These are phyloP conservation scores for Mycetomoellerius zeteki DNA, from an alignment of 1,140 invertebrate species.

Conservation along the genomic window DNA sequence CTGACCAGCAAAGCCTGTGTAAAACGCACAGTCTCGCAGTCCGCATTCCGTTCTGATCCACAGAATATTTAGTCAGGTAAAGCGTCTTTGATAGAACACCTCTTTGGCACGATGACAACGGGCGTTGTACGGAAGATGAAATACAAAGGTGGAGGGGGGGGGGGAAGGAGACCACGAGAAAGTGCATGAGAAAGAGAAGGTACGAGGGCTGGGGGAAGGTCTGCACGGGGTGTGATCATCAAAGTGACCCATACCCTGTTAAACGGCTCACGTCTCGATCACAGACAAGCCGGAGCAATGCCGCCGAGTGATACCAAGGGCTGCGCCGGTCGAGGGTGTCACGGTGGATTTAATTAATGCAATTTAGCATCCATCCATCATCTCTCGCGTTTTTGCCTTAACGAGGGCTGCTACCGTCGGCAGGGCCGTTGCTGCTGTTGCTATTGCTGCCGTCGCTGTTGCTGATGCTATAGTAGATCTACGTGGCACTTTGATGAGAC, in stretches of 20 bases:
- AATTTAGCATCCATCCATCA: slow-evolving; percentile 87
- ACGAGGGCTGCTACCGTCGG: slow-evolving; percentile 78
- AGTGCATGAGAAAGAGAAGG: slow-evolving; percentile 5
- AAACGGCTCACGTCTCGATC: slow-evolving; percentile 81
- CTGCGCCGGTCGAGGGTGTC: slow-evolving; percentile 78
- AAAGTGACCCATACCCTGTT: slow-evolving; percentile 81
- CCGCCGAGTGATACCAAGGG: slow-evolving; percentile 79
- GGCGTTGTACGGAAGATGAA: slow-evolving; percentile 1
- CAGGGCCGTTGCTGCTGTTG: slow-evolving; percentile 35
- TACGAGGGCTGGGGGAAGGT: not conserved
- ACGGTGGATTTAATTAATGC: slow-evolving; percentile 87
- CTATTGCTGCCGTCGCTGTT: slow-evolving; percentile 23
- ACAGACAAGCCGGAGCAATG: slow-evolving; percentile 69
- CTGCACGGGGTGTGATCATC: slow-evolving; percentile 79
- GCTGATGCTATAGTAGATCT: slow-evolving; percentile 74
- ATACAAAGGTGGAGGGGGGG: not conserved
- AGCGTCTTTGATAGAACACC: slow-evolving; percentile 51
- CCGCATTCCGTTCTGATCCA: slow-evolving; percentile 50
- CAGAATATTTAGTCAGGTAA: slow-evolving; percentile 51
- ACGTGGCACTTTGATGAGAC: slow-evolving; percentile 84
- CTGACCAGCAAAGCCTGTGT: slow-evolving; percentile 8
- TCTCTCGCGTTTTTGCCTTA: slow-evolving; percentile 86
- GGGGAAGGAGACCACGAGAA: not conserved
- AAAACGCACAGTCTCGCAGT: slow-evolving; percentile 40
- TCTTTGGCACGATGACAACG: slow-evolving; percentile 19